Conservation (phyloP, 2,888 invertebrate genomes). For the Mesoligia furuncula region DNA sequence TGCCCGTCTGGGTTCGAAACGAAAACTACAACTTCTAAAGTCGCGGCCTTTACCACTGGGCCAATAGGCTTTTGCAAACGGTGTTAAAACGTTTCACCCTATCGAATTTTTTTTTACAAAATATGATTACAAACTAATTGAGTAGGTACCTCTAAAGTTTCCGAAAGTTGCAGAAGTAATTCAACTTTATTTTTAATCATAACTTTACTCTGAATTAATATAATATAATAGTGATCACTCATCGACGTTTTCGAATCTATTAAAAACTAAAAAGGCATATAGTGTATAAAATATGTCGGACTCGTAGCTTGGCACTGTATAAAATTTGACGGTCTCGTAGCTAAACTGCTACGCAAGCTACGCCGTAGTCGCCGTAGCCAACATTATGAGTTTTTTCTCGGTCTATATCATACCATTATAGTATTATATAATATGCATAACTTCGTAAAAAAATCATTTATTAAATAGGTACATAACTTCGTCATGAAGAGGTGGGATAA, state of each 20-base stretch:
- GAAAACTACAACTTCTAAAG: no score
- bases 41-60: no score
- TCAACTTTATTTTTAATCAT: background rate
- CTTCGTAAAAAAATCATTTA: no score
- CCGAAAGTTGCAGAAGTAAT: background rate
- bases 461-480: no score
- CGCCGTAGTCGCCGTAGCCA: constrained; percentile 21
- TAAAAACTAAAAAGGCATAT: no score
- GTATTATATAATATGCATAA: no score
- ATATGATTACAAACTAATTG: no score
- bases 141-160: background rate
- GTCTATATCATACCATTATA: no score
- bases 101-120: background rate
- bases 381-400: background rate
- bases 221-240: no score
- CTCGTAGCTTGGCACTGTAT: no score
- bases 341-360: constrained; percentile 20
- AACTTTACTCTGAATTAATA: background rate
- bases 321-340: background rate
- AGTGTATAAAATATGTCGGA: no score
- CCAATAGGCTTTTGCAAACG: background rate
- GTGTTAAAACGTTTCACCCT: background rate
- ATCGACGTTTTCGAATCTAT: no score
- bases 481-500: background rate
- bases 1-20: background rate